These are phyloP conservation scores for Guaruba guarouba DNA, from an alignment of 2,113 vertebrate genomes.

Conservation along the genomic window DNA sequence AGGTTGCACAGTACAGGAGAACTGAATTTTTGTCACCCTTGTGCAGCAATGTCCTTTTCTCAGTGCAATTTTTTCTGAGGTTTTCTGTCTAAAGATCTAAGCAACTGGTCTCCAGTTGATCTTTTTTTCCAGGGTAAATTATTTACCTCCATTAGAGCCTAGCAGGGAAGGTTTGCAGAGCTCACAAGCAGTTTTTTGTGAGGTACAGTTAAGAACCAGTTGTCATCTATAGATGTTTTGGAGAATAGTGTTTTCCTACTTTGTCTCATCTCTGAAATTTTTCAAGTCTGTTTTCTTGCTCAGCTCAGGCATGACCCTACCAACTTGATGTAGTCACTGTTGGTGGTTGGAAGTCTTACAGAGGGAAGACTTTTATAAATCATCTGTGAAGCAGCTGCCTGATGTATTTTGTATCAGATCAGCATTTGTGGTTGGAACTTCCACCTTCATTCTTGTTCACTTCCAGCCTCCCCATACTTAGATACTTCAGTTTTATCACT, in stretches of 20 bases:
- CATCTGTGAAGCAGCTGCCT: background rate
- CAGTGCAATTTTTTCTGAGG: background rate
- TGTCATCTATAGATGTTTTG: background rate
- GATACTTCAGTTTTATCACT: background rate
- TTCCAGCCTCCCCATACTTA: background rate
- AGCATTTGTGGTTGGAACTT: background rate
- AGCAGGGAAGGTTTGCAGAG: background rate
- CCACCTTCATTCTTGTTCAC: background rate
- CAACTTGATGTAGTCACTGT: background rate
- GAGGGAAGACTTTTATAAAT: background rate
- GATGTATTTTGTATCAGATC: background rate
- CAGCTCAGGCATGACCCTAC: background rate
- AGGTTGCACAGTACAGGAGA: background rate
- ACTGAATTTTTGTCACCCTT: background rate
- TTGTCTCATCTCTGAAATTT: background rate
- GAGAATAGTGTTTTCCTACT: background rate
- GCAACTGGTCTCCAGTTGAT: background rate
- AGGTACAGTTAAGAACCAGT: background rate
- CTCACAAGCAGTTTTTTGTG: background rate
- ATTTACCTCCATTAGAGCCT: background rate
- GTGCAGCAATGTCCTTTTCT: background rate
- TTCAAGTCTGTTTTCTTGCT: background rate
- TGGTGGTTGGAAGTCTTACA: background rate
- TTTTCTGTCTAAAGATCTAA: background rate
- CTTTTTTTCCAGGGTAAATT: background rate